Evolutionary conservation across 1,140 invertebrate genomes (phyloP).

Genomic region (Drosophila santomea): DNA sequence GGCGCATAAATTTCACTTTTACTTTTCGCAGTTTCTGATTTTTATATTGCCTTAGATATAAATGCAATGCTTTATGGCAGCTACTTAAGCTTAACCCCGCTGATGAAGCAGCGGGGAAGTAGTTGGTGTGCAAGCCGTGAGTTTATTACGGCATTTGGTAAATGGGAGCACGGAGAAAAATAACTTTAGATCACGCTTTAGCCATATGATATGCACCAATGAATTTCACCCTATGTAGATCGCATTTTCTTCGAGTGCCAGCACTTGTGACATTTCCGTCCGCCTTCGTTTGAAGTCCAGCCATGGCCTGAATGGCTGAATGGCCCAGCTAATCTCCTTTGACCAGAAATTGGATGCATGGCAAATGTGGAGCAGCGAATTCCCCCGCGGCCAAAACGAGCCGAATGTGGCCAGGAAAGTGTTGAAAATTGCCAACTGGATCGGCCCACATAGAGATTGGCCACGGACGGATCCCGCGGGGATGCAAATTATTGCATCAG

Average conservation of each 20-base stretch:
- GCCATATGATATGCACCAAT: too few relatives aligned
- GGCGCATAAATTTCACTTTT: constrained; percentile 73
- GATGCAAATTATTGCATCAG: constrained; percentile 76
- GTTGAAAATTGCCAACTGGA: constrained; percentile 45
- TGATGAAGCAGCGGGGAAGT: constrained; percentile 2
- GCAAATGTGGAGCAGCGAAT: constrained; percentile 39
- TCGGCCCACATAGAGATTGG: constrained; percentile 42
- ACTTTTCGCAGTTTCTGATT: constrained; percentile 46
- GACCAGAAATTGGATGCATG: constrained; percentile 35
- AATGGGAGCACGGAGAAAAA: constrained; percentile 7
- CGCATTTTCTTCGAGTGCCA: constrained; percentile 12
- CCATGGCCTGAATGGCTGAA: constrained; percentile 5
- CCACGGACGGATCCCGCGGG: constrained; percentile 8
- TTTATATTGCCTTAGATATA: constrained; percentile 41
- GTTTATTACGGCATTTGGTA: constrained; percentile 31
- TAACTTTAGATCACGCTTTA: too few relatives aligned
- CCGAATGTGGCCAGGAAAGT: constrained; percentile 43
- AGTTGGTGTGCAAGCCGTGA: background rate
- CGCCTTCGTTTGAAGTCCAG: constrained; percentile 39
- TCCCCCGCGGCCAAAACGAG: constrained; percentile 5
- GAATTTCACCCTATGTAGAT: background rate
- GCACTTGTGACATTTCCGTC: constrained; percentile 38
- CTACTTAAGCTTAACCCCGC: constrained; percentile 22
- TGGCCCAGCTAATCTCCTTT: constrained; percentile 27
- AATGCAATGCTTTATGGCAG: constrained; percentile 39